Conservation (phyloP, 2,797 vertebrate species). For the Crax fasciolata region DNA sequence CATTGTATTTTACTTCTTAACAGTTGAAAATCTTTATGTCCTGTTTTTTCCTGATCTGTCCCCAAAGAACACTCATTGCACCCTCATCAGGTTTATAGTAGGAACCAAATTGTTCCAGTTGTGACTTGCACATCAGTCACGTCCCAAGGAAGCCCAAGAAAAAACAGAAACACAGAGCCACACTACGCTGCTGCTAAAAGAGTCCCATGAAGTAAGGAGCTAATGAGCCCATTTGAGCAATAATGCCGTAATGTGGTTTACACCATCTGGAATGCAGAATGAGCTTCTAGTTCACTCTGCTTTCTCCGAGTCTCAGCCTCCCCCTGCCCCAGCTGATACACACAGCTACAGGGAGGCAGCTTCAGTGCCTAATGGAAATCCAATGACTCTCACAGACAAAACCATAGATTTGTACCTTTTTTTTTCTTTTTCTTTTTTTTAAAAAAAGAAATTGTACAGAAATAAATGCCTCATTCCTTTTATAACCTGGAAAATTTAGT, state of each 20-base stretch:
- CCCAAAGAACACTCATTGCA: not conserved
- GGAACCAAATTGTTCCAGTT: not conserved
- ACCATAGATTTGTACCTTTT: not conserved
- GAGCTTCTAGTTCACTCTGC: not conserved
- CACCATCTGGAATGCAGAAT: slow-evolving; percentile 31
- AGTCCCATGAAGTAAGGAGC: not conserved
- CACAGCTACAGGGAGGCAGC: not conserved
- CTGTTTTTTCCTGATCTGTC: not conserved
- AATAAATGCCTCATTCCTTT: not conserved
- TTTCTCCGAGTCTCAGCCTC: not conserved
- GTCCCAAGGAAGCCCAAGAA: not conserved
- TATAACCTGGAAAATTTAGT: slow-evolving; percentile 51
- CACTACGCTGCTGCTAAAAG: not conserved
- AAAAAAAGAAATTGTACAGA: not conserved
- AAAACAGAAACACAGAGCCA: slow-evolving; percentile 8
- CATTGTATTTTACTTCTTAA: not conserved
- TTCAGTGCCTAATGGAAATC: not conserved
- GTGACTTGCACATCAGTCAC: not conserved
- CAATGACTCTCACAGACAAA: not conserved
- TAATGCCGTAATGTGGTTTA: not conserved
- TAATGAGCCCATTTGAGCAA: slow-evolving; percentile 27
- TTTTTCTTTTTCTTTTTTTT: not conserved
- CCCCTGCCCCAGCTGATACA: fast-evolving
- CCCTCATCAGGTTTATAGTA: not conserved
- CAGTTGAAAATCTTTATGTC: not conserved